Percentiles rank a stretch among this genome's conserved stretches.
These are phyloP conservation scores for Calliopsis andreniformis DNA, from an alignment of 1,140 invertebrate species.

Conservation along the genomic window DNA sequence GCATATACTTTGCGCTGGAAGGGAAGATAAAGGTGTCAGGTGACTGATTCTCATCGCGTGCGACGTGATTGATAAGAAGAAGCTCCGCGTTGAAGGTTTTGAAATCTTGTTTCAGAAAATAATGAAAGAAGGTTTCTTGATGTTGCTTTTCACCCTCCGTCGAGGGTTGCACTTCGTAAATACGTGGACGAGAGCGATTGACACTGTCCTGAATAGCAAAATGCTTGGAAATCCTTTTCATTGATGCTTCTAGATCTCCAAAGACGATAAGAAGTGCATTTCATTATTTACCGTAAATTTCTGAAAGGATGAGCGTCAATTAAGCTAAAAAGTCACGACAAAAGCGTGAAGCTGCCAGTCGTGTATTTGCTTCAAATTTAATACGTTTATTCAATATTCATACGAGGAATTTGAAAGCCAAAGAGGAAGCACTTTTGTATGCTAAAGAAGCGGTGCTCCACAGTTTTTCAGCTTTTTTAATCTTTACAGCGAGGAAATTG, in stretches of 20 bases:
- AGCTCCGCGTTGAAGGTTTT: not conserved
- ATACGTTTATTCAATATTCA: not conserved
- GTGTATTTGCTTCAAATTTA: not conserved
- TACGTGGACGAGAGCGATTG: not conserved
- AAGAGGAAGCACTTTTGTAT: not conserved
- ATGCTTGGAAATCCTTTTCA: not conserved
- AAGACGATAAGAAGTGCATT: too few relatives aligned
- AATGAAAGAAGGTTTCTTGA: not conserved
- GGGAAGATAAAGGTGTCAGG: conserved; percentile 27
- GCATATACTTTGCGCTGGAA: too few relatives aligned
- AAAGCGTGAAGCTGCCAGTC: not conserved
- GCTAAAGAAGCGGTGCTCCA: not conserved
- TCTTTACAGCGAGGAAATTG: not conserved
- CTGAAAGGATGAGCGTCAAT: not conserved
- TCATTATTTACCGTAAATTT: not conserved
- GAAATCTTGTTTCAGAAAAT: not conserved
- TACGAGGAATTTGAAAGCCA: not conserved
- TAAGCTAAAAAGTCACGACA: not conserved
- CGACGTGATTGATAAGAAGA: conserved; percentile 3
- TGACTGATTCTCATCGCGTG: conserved; percentile 35
- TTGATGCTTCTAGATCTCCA: too few relatives aligned
- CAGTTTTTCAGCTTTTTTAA: not conserved
- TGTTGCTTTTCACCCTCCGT: not conserved
- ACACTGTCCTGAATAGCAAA: not conserved
- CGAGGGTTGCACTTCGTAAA: not conserved